Base-by-base conservation (phyloP, 1,140 invertebrate species). In the Andrena cerasifolii region DNA sequence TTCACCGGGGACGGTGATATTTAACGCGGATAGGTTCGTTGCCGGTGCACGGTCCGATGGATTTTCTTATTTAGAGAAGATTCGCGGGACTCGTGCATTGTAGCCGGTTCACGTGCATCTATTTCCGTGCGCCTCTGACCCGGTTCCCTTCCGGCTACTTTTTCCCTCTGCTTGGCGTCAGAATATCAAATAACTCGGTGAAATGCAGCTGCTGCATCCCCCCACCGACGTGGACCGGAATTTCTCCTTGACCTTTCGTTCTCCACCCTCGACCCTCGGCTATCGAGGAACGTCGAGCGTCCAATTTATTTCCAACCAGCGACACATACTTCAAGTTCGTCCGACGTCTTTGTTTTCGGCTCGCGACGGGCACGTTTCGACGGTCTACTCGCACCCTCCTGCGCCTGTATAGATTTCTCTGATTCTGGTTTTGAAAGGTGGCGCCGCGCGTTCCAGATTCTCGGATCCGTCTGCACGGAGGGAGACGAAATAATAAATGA, bases 131-230 rank as follows among this genome's bases (percentile, higher is more conserved):
- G 26, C 7, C 21, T 3, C 12, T 40, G 73, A 68, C 73, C 73
- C 53, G 33, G 40, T 76, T 76, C 31, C 21, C 45, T 28, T 49
- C 18, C 31, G 40, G 4, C 6, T n/a, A 21, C 21, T 59, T 28
- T 45, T 76, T 28, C 47, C 43, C 12, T 14, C 14, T 26, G 36
- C 0, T 36, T 26, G 6, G n/a, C 65, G 63, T 76, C 65, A 68
- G 73, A 76, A 76, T 76, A 12, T 49, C 45, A 59, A 68, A 68
- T 47, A 47, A 45, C 40, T 26, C 8, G 28, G 16, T 0, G 43
- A 36, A 21, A 58, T 2, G 28, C 31, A 10, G 31, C n/a, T 14
- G 36, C 2, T 40, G 6, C 56, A 14, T 10, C 21, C 45, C 24
- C 26, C 0, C n/a, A n/a, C n/a, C n/a, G n/a, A 12, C 28, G 36